Base-by-base conservation (phyloP, 2,113 vertebrate species). In the Planiliza haematocheilus region DNA sequence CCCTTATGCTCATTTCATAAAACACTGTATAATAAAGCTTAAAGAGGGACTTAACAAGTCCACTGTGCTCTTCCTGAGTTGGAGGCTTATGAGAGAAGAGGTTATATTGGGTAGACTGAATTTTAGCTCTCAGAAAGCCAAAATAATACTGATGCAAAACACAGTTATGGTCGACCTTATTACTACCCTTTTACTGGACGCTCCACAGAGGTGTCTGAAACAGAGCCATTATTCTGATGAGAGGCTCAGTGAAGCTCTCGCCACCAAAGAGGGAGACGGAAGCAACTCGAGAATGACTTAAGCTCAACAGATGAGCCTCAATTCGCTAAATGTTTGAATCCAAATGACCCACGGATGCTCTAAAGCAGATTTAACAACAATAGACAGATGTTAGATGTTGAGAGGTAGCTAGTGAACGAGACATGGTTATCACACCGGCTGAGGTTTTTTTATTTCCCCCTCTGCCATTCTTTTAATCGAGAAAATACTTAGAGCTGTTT, bases 331-430 rank as follows among this genome's bases (percentile, higher is more conserved):
- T 88, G 87, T 81, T 70, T 68, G 39, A 85, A 88, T 83, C 82
- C 89, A 75, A 71, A 91, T 91, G 90, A 91, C 87, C 88, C 50
- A 41, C 76, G 79, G 88, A 86, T 91, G 88, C 79, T 91, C 84
- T 79, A 91, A 88, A 90, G 88, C 75, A 85, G 92, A 92, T 93
- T 92, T 90, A 79, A 58, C 83, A 87, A 93, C 88, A 92, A 92
- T 84, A 90, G 88, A 88, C 91, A 91, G 91, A 91, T 91, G 91
- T 90, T 85, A 79, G 73, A 78, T 78, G 83, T 68, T 74, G 82
- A 81, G 80, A 83, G 58, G 86, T 65, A 81, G 63, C 59, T 58
- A 17, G 37, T 34, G 36, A 38, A 59, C 18, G 36, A 34, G 53
- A 50, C 42, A 63, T 45, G 17, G 86, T 82, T 89, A 87, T 90